Evolutionary conservation across 1,140 invertebrate species (phyloP).

Genomic region (Danaus plexippus): DNA sequence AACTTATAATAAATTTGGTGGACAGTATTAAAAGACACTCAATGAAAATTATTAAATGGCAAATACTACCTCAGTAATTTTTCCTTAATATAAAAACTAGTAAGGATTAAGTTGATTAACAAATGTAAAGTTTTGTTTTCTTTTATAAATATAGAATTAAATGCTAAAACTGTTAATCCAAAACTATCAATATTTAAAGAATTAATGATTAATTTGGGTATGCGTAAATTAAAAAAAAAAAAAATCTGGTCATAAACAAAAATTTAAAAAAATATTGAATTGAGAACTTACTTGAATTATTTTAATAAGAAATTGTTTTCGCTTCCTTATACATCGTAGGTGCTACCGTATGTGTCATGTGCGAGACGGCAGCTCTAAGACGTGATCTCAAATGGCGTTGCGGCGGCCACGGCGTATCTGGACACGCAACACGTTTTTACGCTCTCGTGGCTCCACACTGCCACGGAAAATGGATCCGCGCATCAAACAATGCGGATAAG

Average conservation of each 20-base stretch:
- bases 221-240: too few species aligned
- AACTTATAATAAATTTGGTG: background rate
- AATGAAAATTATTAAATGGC: background rate
- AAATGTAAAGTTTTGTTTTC: too few species aligned
- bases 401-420: slow-evolving; percentile 82
- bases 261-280: too few species aligned
- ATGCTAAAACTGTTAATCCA: too few species aligned
- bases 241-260: too few species aligned
- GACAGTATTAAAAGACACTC: background rate
- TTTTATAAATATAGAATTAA: too few species aligned
- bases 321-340: slow-evolving; percentile 65
- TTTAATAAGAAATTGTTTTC: background rate
- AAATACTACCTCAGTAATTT: too few species aligned
- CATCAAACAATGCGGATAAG: slow-evolving; percentile 73
- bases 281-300: too few species aligned
- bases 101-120: too few species aligned
- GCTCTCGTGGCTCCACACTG: slow-evolving; percentile 84
- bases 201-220: too few species aligned
- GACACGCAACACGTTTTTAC: slow-evolving; percentile 81
- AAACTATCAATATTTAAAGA: too few species aligned
- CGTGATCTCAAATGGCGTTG: slow-evolving; percentile 82
- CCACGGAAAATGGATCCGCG: slow-evolving; percentile 87
- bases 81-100: too few species aligned
- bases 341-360: slow-evolving; percentile 80
- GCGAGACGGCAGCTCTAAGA: slow-evolving; percentile 82